Base-by-base conservation (phyloP, 2,888 invertebrate genomes). In the Frankliniella intonsa region DNA sequence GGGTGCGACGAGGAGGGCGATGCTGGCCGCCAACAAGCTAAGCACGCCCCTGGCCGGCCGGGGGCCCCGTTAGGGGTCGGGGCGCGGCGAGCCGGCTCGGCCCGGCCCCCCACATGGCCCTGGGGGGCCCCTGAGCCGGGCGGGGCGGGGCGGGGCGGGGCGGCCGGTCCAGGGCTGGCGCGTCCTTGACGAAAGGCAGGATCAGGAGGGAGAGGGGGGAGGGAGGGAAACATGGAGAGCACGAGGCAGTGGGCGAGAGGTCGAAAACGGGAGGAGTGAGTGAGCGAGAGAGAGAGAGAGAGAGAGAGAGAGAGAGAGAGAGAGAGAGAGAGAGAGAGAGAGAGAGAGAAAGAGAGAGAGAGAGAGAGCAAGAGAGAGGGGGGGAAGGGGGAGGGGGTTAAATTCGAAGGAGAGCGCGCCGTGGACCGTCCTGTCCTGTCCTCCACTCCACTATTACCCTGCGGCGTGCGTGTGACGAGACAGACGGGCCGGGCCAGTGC, bases 371-470 rank as follows among this genome's bases (percentile, higher is more conserved):
- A 49, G 80, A 80, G 27, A 50, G 50, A 5, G 27, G 19, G 27
- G 5, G 27, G 80, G 7, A 38, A 80, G 80, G 27, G 80, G 27
- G 27, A 80, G 80, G 25, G 17, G 25, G 80, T n/a, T 14, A n/a
- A n/a, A n/a, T n/a, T n/a, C n/a, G n/a, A n/a, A 25, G n/a, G 27
- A 38, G 27, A n/a, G 80, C n/a, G 80, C 19, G 19, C 3, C 22
- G 27, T 3, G 62, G 62, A 80, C 82, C 81, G 81, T n/a, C n/a
- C n/a, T n/a, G n/a, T n/a, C n/a, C n/a, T n/a, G 80, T 81, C 81
- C 83, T 80, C 38, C 80, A n/a, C 62, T 80, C 80, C 69, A 76
- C 80, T 14, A 27, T 65, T 25, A 17, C 50, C 55, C 65, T 12
- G 55, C 62, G 22, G 38, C 38, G 50, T 22, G n/a, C 19, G 17